phyloP scores from a whole-genome alignment of 2,888 invertebrate species.

The Strigamia crassipes region DNA sequence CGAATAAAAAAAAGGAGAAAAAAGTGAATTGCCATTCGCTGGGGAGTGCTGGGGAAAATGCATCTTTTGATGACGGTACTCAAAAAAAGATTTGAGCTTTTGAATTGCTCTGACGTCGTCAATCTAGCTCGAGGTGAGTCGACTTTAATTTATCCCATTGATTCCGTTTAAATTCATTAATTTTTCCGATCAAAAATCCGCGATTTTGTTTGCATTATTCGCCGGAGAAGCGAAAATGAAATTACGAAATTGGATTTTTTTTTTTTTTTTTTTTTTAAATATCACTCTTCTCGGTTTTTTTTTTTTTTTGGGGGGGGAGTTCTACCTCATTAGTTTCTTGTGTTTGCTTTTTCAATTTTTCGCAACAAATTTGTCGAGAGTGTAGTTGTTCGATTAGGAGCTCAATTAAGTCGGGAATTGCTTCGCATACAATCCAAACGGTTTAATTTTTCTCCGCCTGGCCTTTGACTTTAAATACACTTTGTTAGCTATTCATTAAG shows the following conservation, averaged over 20 bases:
- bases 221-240: too few species aligned
- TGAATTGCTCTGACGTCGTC: conserved; percentile 22
- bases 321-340: not conserved
- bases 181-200: too few species aligned
- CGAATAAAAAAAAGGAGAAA: not conserved
- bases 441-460: not conserved
- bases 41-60: conserved; percentile 18
- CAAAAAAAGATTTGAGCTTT: not conserved
- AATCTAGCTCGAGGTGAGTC: not conserved
- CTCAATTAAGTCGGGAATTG: conserved; percentile 22
- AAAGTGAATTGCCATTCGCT: conserved; percentile 23
- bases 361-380: conserved; percentile 14
- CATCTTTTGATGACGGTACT: conserved; percentile 26
- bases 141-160: not conserved
- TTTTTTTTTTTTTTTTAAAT: not conserved
- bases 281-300: not conserved
- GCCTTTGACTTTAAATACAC: not conserved
- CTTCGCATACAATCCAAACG: conserved; percentile 1
- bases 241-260: too few species aligned
- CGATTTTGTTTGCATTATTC: too few species aligned
- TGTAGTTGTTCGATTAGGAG: conserved; percentile 4
- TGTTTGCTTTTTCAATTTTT: conserved; percentile 26
- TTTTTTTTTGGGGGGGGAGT: too few species aligned
- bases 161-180: not conserved
- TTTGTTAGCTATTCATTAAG: conserved; percentile 19